Base-by-base conservation (phyloP, 2,888 invertebrate genomes). In the Acrobasis consociella region DNA sequence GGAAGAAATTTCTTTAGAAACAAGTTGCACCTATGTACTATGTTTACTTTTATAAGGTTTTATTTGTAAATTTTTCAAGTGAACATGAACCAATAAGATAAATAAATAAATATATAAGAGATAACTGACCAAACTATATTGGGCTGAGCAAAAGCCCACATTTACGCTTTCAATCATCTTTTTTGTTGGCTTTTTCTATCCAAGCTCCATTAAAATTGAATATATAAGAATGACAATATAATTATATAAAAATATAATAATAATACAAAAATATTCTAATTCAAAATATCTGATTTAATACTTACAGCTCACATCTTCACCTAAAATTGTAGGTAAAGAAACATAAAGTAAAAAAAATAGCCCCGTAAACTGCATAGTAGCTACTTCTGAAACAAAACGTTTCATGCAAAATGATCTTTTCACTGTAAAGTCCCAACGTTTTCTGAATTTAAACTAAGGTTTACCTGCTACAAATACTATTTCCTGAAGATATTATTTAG, bases 291-390 rank as follows among this genome's bases (percentile, higher is more conserved):
- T 10, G 49, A 56, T 59, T 31, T 39, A 37, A 8, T 65, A 90
- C 91, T 91, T 72, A 91, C 91, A 91, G 72, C 89, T 91, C 5
- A 90, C 86, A 62, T 91, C 91, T 65, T 91, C 91, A 9, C 88
- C 85, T 58, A 75, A 75, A 49, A 79, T 72, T 0, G 77, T 73
- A 7, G 86, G 80, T 31, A 85, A 49, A 51, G 80, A 69, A 38
- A 83, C 63, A 68, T 80, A 85, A 2, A 82, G 58, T 22, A 85
- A 68, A 60, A 84, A 77, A 62, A 86, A 49, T 1, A 89, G 50
- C 9, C 70, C 72, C 63, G 69, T 69, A 51, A 81, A 66, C 69
- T 83, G 78, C 88, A 90, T 76, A 85, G 37, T 53, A n/a, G 9
- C 46, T 75, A 17, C 9, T 59, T 37, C 74, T 75, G 70, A 51